Percentiles rank a stretch among this genome's conserved stretches.
Conservation (phyloP, 1,140 invertebrate species). For the Chironomus tepperi region DNA sequence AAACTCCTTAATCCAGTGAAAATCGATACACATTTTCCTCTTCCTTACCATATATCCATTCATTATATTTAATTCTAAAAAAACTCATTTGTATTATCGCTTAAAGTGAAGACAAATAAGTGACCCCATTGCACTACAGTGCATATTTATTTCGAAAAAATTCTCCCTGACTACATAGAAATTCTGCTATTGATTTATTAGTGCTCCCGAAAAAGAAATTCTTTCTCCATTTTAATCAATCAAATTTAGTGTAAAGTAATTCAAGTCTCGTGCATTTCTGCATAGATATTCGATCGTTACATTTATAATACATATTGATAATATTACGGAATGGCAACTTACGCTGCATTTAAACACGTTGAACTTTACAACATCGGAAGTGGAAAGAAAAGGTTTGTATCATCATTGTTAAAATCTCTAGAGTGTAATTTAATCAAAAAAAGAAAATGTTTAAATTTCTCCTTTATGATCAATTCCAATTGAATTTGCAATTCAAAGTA, state of each 20-base stretch:
- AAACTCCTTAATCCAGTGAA: no score
- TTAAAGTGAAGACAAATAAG: constrained; percentile 9
- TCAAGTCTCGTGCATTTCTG: not conserved
- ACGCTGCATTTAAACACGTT: constrained; percentile 59
- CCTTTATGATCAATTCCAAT: not conserved
- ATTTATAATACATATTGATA: not conserved
- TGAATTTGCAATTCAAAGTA: not conserved
- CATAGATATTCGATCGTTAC: not conserved
- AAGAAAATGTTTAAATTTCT: not conserved
- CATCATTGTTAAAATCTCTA: not conserved
- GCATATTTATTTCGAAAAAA: not conserved
- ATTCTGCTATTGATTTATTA: not conserved
- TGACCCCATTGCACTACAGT: not conserved
- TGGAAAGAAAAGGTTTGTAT: constrained; percentile 55
- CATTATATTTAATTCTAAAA: not conserved
- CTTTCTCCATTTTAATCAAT: no score
- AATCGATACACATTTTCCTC: no score
- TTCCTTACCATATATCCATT: not conserved
- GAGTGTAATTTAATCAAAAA: not conserved
- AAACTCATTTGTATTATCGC: not conserved
- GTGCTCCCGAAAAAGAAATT: no score
- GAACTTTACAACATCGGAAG: constrained; percentile 61
- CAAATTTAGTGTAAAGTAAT: not conserved
- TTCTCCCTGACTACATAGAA: not conserved
- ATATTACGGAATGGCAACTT: constrained; percentile 49